A percentile compares a stretch with the other conserved stretches of the same genome.
Evolutionary conservation across 2,888 invertebrate species (phyloP).

Genomic region (Rhyacophila evoluta): DNA sequence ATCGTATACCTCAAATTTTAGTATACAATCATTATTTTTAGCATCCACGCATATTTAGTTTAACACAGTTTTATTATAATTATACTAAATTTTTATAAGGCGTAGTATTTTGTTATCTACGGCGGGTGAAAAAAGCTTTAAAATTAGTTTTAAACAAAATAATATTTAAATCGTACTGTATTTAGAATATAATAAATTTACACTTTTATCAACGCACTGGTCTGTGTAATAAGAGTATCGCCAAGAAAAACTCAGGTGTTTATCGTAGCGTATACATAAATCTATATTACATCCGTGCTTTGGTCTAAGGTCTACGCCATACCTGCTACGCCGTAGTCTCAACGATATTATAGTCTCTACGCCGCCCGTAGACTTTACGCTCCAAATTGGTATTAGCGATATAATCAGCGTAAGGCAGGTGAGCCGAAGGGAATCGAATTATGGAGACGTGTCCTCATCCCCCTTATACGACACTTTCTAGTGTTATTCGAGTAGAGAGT

Average conservation of each 20-base stretch:
- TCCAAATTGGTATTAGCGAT: conserved; percentile 16
- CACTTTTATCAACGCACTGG: neutral
- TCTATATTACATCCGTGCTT: neutral
- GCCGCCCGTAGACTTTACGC: neutral
- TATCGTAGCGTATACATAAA: neutral
- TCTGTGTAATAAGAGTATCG: too few species aligned
- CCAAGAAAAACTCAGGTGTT: neutral
- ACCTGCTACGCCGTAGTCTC: neutral
- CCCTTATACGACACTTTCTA: neutral
- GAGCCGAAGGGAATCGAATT: conserved; percentile 4
- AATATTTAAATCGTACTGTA: too few species aligned
- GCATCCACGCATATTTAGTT: too few species aligned
- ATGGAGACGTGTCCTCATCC: neutral
- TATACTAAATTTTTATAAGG: too few species aligned
- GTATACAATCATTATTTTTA: too few species aligned
- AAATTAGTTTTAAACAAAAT: too few species aligned
- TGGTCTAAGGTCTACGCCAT: too few species aligned
- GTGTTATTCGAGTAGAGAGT: neutral
- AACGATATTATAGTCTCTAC: neutral
- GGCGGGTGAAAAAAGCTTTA: too few species aligned
- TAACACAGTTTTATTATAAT: too few species aligned
- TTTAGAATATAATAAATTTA: too few species aligned
- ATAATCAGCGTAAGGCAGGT: conserved; percentile 7
- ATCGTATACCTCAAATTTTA: too few species aligned
- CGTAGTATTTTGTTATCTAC: too few species aligned